Evolutionary conservation across 1,140 invertebrate genomes (phyloP), one percentile per base, ranked within the genome.

Genomic region (Oppia nitens): DNA sequence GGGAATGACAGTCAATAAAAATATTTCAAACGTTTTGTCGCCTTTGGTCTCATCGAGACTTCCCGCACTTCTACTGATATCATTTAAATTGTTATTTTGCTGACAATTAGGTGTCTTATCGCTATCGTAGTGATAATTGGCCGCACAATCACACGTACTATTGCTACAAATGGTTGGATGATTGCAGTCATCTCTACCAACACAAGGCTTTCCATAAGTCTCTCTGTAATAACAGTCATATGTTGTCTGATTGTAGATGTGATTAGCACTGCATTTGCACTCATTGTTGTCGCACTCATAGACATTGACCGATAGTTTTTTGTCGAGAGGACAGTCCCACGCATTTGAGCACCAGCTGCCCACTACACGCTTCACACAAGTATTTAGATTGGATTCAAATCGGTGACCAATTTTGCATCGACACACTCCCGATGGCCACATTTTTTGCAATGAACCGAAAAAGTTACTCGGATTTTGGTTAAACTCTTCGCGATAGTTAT

Each of bases 391-490:
- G n/a, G n/a, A 6, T 24, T 57, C 45, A 24, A 29, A 57, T 12
- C 47, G 56, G 25, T 57, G 56, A n/a, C 56, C 56, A 11, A 52
- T 24, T n/a, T 47, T 45, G n/a, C 56, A 57, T 9, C 56, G 56
- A 50, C 56, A 57, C n/a, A 49, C 47, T 21, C 56, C 56, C 47
- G 48, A 48, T 23, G 56, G 56, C 56, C 56, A 57, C 11, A 25
- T 48, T 11, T 17, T 6, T 23, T 57, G 56, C 1, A 47, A 49
- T 29, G 40, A 25, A n/a, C 56, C 56, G 40, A 57, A 57, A 24
- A 57, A 57, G 56, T 45, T 47, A 57, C 56, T 57, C n/a, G 56
- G 56, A 52, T 49, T 57, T 9, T 57, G 40, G n/a, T 57, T 47
- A 45, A 49, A 57, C 23, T 57, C 56, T 45, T 57, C 56, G 25